Percentiles rank a stretch among this genome's conserved stretches.
Conservation (phyloP, 2,113 vertebrate species). For the Platysteira castanea region DNA sequence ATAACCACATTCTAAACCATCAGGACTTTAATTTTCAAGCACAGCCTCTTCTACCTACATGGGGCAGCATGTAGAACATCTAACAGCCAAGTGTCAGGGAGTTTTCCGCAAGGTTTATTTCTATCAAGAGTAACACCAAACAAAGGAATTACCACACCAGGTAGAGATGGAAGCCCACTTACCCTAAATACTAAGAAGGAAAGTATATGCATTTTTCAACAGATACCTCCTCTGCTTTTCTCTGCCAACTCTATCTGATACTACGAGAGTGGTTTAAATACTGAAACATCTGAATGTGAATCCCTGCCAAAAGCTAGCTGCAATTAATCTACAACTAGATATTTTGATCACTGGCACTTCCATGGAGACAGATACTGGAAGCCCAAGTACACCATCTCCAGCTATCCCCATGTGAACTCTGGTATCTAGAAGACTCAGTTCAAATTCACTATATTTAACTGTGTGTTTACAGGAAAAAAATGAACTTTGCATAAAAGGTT, state of each 20-base stretch:
- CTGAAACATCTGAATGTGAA: neutral
- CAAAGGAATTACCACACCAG: neutral
- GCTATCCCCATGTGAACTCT: neutral
- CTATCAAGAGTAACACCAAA: neutral
- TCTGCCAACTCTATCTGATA: neutral
- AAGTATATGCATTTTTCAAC: neutral
- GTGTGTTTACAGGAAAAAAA: neutral
- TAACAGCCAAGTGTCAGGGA: neutral
- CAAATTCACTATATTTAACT: neutral
- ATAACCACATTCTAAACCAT: neutral
- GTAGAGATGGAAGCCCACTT: neutral
- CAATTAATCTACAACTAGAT: neutral
- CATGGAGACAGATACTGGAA: neutral
- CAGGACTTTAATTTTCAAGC: neutral
- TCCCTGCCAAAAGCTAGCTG: neutral
- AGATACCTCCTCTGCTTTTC: neutral
- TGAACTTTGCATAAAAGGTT: neutral
- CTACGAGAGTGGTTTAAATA: neutral
- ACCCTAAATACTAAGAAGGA: neutral
- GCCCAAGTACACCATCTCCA: neutral
- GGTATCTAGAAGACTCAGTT: neutral
- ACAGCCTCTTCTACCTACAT: neutral
- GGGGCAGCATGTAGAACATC: neutral
- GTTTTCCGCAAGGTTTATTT: neutral
- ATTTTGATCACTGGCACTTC: conserved; percentile 20